These are phyloP conservation scores for Paelopatides confundens DNA, from an alignment of 53 echinoderm and acorn worm species.

Conservation along the genomic window DNA sequence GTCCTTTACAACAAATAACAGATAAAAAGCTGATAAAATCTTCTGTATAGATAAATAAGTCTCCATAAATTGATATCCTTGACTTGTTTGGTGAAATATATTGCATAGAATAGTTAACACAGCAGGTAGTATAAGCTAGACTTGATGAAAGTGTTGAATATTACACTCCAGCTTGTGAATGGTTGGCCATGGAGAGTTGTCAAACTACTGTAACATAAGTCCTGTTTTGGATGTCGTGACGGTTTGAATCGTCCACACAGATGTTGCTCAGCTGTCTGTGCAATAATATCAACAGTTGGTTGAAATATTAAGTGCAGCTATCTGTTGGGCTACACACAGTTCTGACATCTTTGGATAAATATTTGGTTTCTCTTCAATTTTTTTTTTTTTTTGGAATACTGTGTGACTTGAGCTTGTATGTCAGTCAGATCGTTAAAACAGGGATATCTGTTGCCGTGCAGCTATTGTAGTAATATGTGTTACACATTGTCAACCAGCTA, in stretches of 20 bases:
- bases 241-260: neutral
- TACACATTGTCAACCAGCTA: too few species aligned
- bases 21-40: too few species aligned
- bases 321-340: neutral
- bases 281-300: slow-evolving; percentile 33
- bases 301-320: neutral
- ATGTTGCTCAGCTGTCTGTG: neutral
- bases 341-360: slow-evolving; percentile 22
- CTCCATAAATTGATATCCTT: too few species aligned
- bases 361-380: too few species aligned
- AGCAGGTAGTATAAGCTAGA: neutral
- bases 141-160: neutral
- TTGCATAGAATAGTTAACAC: neutral
- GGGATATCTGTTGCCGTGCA: too few species aligned
- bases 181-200: slow-evolving; percentile 9
- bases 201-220: too few species aligned
- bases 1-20: too few species aligned
- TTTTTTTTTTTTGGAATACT: too few species aligned
- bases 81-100: neutral
- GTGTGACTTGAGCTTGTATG: too few species aligned
- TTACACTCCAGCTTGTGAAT: neutral
- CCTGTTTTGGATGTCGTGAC: neutral
- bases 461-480: too few species aligned
- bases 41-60: too few species aligned
- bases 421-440: too few species aligned